These are phyloP conservation scores for Hydrotaea cyrtoneurina DNA, from an alignment of 2,888 invertebrate species.

Conservation along the genomic window DNA sequence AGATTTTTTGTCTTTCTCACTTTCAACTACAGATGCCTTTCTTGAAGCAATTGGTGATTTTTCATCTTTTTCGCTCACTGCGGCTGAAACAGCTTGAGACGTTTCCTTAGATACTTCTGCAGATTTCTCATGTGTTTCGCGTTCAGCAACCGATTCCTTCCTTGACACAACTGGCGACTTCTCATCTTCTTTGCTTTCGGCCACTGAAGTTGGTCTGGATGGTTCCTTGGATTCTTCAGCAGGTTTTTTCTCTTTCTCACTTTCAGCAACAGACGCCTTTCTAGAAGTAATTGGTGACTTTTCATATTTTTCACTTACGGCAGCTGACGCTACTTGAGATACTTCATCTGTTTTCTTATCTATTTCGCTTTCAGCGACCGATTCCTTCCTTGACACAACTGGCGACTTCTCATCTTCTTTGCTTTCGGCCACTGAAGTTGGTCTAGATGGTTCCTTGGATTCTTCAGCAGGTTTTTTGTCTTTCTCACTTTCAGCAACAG, in stretches of 20 bases:
- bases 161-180: conserved; percentile 55
- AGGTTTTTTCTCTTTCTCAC: conserved; percentile 54
- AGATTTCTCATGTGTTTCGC: background rate
- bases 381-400: conserved; percentile 38
- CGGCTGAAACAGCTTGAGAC: conserved; percentile 59
- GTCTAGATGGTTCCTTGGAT: conserved; percentile 62
- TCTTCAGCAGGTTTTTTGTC: conserved; percentile 52
- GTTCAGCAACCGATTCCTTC: conserved; percentile 38
- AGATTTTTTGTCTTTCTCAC: conserved; percentile 66
- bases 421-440: conserved; percentile 32
- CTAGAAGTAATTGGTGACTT: conserved; percentile 53
- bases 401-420: conserved; percentile 54
- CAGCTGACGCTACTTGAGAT: conserved; percentile 26
- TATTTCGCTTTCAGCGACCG: conserved; percentile 42
- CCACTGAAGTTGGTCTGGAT: conserved; percentile 40
- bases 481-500: conserved; percentile 41
- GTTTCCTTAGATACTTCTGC: conserved; percentile 19
- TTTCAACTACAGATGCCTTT: conserved; percentile 53
- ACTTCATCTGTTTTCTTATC: conserved; percentile 45
- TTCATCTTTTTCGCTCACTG: conserved; percentile 51
- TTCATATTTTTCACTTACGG: conserved; percentile 56
- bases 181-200: conserved; percentile 65
- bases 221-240: conserved; percentile 39
- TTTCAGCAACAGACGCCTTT: conserved; percentile 38
- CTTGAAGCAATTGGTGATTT: conserved; percentile 34